Percentiles rank a stretch among this genome's conserved stretches.
phyloP scores from a whole-genome alignment of 1,140 invertebrate genomes.

The Geopemphigus sp. region DNA sequence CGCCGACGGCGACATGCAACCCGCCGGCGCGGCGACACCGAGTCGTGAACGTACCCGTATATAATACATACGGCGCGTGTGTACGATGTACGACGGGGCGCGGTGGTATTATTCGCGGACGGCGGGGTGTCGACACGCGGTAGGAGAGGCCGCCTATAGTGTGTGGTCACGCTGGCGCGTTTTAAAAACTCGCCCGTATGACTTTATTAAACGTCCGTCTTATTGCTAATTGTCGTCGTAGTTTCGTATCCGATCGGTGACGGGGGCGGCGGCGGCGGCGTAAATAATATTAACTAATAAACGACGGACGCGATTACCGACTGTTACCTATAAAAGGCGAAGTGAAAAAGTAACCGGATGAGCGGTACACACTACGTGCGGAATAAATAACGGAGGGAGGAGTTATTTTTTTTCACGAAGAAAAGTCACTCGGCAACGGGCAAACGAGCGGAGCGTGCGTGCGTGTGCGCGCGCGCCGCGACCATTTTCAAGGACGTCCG shows the following conservation, averaged over 20 bases:
- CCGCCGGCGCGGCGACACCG: no score
- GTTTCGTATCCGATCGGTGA: not conserved
- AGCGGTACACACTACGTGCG: not conserved
- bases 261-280: not conserved
- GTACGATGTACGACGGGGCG: no score
- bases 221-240: no score
- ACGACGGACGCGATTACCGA: not conserved
- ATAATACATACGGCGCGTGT: no score
- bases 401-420: conserved; percentile 15
- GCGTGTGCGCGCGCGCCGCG: no score
- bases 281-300: not conserved
- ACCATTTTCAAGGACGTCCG: conserved; percentile 7
- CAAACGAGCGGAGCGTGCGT: no score
- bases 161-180: no score
- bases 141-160: no score
- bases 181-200: not conserved
- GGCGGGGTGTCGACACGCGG: no score
- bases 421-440: conserved; percentile 22
- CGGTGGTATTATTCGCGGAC: no score
- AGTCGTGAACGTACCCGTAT: no score
- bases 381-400: not conserved
- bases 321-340: conserved; percentile 4
- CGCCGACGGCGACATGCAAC: no score
- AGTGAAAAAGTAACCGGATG: not conserved
- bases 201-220: not conserved